Evolutionary conservation across 23 tunicate genomes (phyloP), one percentile per base, ranked within the genome.

Genomic region (Halocynthia roretzi): DNA sequence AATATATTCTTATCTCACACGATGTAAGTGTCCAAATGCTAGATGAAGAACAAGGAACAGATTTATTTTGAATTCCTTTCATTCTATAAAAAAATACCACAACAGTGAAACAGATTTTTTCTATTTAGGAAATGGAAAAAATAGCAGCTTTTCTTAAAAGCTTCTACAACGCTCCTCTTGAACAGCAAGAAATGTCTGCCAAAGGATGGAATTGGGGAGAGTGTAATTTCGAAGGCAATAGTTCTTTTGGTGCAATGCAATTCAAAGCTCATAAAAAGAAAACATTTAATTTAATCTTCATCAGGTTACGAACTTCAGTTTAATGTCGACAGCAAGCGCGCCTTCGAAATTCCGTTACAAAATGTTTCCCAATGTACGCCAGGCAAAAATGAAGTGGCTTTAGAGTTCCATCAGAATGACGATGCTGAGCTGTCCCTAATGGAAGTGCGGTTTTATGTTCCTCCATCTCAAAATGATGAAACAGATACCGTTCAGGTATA

Each of bases 121-220:
- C 64, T 1, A 17, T 60, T 15, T 15, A 15, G 17, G 17, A 60
- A 17, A 15, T 60, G n/a, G 17, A 60, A 17, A 60, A 17, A 60
- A 15, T 31, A 31, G 44, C 44, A 31, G 44, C 44, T 31, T 31
- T 31, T 31, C 44, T 83, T 14, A 70, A 83, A 61, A 53, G 62
- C 0, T 68, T 76, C 54, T 88, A 83, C 80, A 80, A 78, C 9
- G 70, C 84, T n/a, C 85, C 84, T 40, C 49, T 94, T 53, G 91
- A 88, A 51, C 84, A 84, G 51, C 91, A 94, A 70, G 95, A 94
- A 51, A 67, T 94, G 52, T 90, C 91, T 67, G 85, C 71, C 10
- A 88, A 94, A 77, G 99, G 99, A 11, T 94, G 99, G 99, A 94
- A 94, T 60, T 94, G 99, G 99, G 99, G 99, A 31, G 86, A 77